These are phyloP conservation scores for Addax nasomaculatus DNA, from an alignment of 2,113 vertebrate genomes.

Conservation along the genomic window DNA sequence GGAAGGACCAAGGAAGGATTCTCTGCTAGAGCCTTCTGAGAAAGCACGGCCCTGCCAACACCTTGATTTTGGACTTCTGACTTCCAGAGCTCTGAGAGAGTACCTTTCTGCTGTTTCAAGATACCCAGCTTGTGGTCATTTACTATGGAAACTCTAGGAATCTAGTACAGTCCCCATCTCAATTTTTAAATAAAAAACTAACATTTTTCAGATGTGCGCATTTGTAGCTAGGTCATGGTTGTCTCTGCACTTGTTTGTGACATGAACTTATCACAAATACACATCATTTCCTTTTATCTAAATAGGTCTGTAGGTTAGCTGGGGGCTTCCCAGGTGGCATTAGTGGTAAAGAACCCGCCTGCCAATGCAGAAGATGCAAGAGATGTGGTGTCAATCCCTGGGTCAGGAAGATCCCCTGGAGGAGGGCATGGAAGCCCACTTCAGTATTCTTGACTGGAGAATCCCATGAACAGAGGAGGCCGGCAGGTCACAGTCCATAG, in stretches of 20 bases:
- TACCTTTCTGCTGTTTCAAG: not conserved
- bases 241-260: not conserved
- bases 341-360: not conserved
- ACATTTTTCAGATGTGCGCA: not conserved
- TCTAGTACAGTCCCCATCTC: not conserved
- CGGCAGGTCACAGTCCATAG: not conserved
- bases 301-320: not conserved
- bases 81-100: not conserved
- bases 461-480: not conserved
- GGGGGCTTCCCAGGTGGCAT: not conserved
- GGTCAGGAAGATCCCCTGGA: not conserved
- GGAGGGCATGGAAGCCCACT: not conserved
- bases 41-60: not conserved
- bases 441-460: not conserved
- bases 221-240: not conserved
- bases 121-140: not conserved
- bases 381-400: not conserved
- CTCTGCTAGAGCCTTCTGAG: not conserved
- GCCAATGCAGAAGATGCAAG: not conserved
- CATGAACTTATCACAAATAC: not conserved
- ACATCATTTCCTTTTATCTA: not conserved
- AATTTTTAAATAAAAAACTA: slow-evolving; percentile 32
- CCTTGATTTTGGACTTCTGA: not conserved
- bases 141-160: not conserved
- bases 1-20: not conserved